These are phyloP conservation scores for Ennomos quercinarius DNA, from an alignment of 2,888 invertebrate species.

Conservation along the genomic window DNA sequence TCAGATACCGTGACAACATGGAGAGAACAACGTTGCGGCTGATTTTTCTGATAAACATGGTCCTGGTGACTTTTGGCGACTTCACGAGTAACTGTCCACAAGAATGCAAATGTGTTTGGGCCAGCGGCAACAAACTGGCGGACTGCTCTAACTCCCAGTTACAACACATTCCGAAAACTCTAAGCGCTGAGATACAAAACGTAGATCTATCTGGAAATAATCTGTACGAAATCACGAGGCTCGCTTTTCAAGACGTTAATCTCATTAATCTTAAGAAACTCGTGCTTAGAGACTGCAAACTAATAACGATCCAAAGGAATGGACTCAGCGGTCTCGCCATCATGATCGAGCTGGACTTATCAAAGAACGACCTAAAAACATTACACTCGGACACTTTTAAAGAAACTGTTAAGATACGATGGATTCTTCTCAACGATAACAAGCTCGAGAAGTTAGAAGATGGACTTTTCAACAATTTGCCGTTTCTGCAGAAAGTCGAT, in stretches of 20 bases:
- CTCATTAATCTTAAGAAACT: slow-evolving; percentile 93
- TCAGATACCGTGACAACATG: slow-evolving; percentile 69
- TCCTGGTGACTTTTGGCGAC: slow-evolving; percentile 67
- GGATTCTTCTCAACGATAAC: slow-evolving; percentile 91
- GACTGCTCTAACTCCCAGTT: slow-evolving; percentile 90
- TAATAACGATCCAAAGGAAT: slow-evolving; percentile 89
- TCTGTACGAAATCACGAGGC: slow-evolving; percentile 87
- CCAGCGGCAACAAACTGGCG: slow-evolving; percentile 92
- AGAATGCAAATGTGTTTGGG: slow-evolving; percentile 94
- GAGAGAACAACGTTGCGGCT: slow-evolving; percentile 55
- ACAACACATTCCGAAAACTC: slow-evolving; percentile 88
- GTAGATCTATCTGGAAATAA: slow-evolving; percentile 90
- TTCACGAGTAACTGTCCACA: slow-evolving; percentile 87
- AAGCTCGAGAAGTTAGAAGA: slow-evolving; percentile 89
- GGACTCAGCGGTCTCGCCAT: slow-evolving; percentile 91
- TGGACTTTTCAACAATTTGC: slow-evolving; percentile 90
- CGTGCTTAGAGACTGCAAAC: slow-evolving; percentile 89
- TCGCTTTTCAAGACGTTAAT: slow-evolving; percentile 89
- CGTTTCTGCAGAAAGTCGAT: slow-evolving; percentile 90
- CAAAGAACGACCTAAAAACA: slow-evolving; percentile 88
- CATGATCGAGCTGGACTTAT: slow-evolving; percentile 93
- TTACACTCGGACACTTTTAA: slow-evolving; percentile 89
- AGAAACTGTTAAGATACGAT: slow-evolving; percentile 89
- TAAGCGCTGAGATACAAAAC: slow-evolving; percentile 90
- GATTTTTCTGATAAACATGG: slow-evolving; percentile 56